Conservation (phyloP, 2,888 invertebrate genomes). For the Hydropsyche betteni region DNA sequence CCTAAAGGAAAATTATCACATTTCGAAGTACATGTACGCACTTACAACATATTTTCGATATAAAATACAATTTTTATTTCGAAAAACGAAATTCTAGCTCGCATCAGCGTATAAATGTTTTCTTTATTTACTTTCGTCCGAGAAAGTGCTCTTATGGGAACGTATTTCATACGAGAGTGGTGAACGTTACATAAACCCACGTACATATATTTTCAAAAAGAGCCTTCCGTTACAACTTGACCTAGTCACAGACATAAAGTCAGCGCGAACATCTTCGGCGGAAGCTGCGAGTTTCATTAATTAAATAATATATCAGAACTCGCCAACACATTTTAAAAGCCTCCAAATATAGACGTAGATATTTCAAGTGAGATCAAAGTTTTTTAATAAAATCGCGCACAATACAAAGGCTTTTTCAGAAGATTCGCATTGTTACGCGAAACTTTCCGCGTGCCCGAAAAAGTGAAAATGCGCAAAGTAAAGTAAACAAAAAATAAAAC, state of each 20-base stretch:
- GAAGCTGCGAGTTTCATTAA: too few relatives aligned
- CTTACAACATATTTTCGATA: too few relatives aligned
- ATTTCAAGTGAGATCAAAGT: too few relatives aligned
- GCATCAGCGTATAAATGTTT: conserved; percentile 14
- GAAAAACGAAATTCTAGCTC: neutral
- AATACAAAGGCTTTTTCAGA: too few relatives aligned
- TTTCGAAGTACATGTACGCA: too few relatives aligned
- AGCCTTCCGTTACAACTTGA: neutral
- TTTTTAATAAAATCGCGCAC: too few relatives aligned
- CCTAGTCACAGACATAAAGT: neutral
- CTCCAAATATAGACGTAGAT: too few relatives aligned
- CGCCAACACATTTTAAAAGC: too few relatives aligned
- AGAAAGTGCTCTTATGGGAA: conserved; percentile 13
- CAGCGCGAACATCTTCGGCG: too few relatives aligned
- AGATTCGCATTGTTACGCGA: neutral
- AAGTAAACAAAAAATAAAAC: neutral
- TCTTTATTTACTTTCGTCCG: conserved; percentile 13
- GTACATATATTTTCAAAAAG: conserved; percentile 1
- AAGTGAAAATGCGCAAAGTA: conserved; percentile 22
- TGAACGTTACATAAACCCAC: neutral
- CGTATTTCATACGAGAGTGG: neutral
- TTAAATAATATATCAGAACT: too few relatives aligned
- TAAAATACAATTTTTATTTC: too few relatives aligned
- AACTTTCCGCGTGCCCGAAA: conserved; percentile 5
- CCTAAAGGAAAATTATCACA: too few relatives aligned